phyloP scores from a whole-genome alignment of 2,888 invertebrate genomes.

The Electrophaes corylata region DNA sequence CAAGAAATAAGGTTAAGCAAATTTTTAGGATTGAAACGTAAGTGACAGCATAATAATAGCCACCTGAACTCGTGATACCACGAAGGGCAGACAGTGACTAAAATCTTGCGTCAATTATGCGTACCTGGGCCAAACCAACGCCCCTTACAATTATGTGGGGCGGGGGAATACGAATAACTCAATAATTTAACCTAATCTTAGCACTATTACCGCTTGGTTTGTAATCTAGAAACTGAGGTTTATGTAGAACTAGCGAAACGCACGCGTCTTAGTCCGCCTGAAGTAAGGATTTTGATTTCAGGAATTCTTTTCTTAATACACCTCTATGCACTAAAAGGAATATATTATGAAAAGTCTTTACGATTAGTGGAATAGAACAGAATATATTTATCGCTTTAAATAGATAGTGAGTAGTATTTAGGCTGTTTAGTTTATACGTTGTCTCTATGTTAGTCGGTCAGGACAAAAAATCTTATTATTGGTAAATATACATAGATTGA shows the following conservation, averaged over 20 bases:
- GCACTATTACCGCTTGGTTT: not conserved
- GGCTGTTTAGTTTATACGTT: too few species aligned
- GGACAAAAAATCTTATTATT: too few species aligned
- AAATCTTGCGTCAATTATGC: slow-evolving; percentile 56
- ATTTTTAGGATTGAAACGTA: slow-evolving; percentile 21
- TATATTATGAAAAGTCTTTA: too few species aligned
- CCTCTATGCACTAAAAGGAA: too few species aligned
- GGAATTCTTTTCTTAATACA: too few species aligned
- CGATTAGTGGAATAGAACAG: too few species aligned
- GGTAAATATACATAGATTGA: too few species aligned
- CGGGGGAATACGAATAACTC: slow-evolving; percentile 18
- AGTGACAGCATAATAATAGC: slow-evolving; percentile 35
- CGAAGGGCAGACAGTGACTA: slow-evolving; percentile 59
- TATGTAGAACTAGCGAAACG: not conserved
- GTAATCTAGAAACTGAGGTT: not conserved
- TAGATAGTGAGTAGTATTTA: too few species aligned
- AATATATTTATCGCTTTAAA: too few species aligned
- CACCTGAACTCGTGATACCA: slow-evolving; percentile 53
- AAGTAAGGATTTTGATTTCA: too few species aligned
- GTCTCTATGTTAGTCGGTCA: too few species aligned
- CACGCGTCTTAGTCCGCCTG: too few species aligned
- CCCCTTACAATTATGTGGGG: slow-evolving; percentile 39
- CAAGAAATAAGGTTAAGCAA: not conserved
- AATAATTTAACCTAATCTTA: slow-evolving; percentile 23
- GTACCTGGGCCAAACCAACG: slow-evolving; percentile 42